Percentiles rank a stretch among this genome's conserved stretches.
Conservation (phyloP, 1,140 invertebrate species). For the Lepidurus couesii region DNA sequence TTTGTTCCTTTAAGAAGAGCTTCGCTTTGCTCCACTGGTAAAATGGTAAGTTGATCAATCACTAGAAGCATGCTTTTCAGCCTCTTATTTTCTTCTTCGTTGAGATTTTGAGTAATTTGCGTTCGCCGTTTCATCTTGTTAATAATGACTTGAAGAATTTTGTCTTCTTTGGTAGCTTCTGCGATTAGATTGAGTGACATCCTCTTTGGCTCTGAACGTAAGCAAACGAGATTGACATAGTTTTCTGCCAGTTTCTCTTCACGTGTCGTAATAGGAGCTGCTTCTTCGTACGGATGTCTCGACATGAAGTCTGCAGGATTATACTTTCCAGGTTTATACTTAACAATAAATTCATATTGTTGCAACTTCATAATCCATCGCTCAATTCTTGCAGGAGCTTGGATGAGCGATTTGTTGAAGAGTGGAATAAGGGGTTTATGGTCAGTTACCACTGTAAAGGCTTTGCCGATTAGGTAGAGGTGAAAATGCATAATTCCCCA, state of each 20-base stretch:
- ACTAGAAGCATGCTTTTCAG: constrained; percentile 11
- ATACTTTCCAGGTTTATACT: constrained; percentile 40
- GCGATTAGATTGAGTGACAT: not conserved
- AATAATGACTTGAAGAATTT: not conserved
- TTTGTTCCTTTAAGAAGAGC: constrained; percentile 23
- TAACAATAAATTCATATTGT: constrained; percentile 45
- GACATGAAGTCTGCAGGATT: constrained; percentile 41
- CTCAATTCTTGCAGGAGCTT: constrained; percentile 45
- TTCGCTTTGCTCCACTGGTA: constrained; percentile 8
- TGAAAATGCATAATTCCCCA: constrained; percentile 42
- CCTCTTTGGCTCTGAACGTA: not conserved
- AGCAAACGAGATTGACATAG: constrained; percentile 36
- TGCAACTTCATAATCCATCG: constrained; percentile 45
- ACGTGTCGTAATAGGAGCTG: constrained; percentile 29
- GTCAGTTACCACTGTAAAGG: constrained; percentile 44
- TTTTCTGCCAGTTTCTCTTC: constrained; percentile 36
- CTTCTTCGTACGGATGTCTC: constrained; percentile 35
- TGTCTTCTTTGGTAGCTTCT: constrained; percentile 17
- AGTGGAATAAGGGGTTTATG: constrained; percentile 44
- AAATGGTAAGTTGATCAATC: constrained; percentile 7
- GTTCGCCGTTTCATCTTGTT: not conserved
- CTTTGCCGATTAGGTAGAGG: constrained; percentile 42
- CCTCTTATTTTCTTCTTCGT: not conserved
- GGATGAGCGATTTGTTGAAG: constrained; percentile 43
- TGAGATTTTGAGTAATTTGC: not conserved